These are phyloP conservation scores for Miichthys miiuy DNA, from an alignment of 2,797 vertebrate genomes.

Conservation along the genomic window DNA sequence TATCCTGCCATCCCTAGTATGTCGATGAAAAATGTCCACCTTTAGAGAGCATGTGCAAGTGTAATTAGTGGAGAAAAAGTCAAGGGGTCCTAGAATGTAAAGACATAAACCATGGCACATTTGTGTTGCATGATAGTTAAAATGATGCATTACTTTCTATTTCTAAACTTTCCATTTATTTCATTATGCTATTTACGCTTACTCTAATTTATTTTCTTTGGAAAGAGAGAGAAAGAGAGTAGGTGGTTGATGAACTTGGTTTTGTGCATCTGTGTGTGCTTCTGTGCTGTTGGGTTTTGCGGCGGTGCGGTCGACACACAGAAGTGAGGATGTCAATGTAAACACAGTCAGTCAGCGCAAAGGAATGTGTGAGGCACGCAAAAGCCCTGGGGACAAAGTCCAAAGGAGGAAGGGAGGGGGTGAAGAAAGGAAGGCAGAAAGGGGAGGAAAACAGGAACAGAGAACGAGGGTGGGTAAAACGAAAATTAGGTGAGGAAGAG, in stretches of 20 bases:
- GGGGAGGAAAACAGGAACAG: constrained; percentile 42
- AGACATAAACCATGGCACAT: constrained; percentile 30
- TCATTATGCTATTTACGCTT: constrained; percentile 12
- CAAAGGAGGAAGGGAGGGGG: constrained; percentile 59
- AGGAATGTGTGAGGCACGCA: constrained; percentile 83
- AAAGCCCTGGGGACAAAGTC: constrained; percentile 74
- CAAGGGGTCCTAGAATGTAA: constrained; percentile 46
- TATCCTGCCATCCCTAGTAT: constrained; percentile 32
- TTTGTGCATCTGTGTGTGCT: constrained; percentile 41
- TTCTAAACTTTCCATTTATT: constrained; percentile 29
- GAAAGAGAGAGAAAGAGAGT: constrained; percentile 5
- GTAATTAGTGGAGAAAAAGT: constrained; percentile 60
- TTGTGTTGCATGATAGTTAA: background rate
- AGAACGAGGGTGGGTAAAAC: constrained; percentile 49
- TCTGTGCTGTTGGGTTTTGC: constrained; percentile 51
- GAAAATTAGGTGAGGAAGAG: constrained; percentile 42
- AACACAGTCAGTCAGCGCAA: constrained; percentile 82
- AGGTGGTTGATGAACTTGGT: constrained; percentile 40
- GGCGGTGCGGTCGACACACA: constrained; percentile 51
- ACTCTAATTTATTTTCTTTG: constrained; percentile 33
- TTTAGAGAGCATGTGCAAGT: constrained; percentile 54
- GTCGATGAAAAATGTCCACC: constrained; percentile 58
- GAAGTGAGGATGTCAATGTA: constrained; percentile 78
- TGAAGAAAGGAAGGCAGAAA: constrained; percentile 33
- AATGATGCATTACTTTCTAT: constrained; percentile 21